A percentile compares a stretch with the other conserved stretches of the same genome.
These are phyloP conservation scores for Boloria euphrosyne DNA, from an alignment of 2,888 invertebrate genomes.

Conservation along the genomic window DNA sequence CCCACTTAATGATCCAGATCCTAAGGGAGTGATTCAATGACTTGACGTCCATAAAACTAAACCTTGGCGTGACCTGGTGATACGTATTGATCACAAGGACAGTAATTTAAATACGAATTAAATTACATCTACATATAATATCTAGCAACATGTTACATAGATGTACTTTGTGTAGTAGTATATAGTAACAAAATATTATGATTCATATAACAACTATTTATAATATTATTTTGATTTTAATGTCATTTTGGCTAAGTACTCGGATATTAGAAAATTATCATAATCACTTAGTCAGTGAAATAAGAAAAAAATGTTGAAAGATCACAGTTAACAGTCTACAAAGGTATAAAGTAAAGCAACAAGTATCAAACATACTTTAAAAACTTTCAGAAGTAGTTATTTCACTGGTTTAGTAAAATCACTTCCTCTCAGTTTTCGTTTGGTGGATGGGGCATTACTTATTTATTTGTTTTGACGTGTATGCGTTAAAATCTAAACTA, in stretches of 20 bases:
- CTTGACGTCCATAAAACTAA: conserved; percentile 74
- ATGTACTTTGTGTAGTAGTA: conserved; percentile 7
- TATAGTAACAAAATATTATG: no score
- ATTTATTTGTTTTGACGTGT: conserved; percentile 29
- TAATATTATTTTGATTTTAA: no score
- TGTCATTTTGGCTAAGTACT: no score
- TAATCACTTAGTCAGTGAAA: no score
- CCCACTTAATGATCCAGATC: conserved; percentile 81
- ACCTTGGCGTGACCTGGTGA: conserved; percentile 68
- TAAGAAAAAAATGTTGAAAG: no score
- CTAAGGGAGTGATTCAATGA: conserved; percentile 78
- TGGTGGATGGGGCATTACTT: conserved; percentile 26
- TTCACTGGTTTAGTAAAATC: conserved; percentile 30
- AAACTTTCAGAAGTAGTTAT: conserved; percentile 17
- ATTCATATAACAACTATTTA: no score
- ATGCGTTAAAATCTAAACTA: conserved; percentile 7
- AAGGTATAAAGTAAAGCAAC: not conserved
- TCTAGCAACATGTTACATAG: no score
- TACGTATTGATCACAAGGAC: conserved; percentile 14
- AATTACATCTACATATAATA: not conserved
- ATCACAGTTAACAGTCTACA: no score
- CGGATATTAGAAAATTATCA: no score
- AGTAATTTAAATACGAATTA: conserved; percentile 6
- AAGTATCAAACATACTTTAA: conserved; percentile 32
- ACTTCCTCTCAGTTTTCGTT: conserved; percentile 33